phyloP scores from a whole-genome alignment of 53 echinoderm and acorn worm genomes.

The Stichopus horrens region DNA sequence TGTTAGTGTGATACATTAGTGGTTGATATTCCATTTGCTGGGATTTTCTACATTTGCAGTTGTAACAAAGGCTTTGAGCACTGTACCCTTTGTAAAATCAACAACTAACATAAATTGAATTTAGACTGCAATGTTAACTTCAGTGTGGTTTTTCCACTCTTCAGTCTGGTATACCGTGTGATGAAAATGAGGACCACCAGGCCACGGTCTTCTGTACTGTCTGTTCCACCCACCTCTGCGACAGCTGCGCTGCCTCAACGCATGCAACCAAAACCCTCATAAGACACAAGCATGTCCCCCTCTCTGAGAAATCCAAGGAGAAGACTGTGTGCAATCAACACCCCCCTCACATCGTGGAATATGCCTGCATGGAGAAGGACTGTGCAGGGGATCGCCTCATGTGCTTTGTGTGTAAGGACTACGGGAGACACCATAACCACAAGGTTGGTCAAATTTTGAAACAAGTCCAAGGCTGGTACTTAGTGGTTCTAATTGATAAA shows the following conservation, averaged over 20 bases:
- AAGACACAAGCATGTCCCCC: conserved; percentile 83
- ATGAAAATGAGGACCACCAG: conserved; percentile 79
- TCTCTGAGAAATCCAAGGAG: conserved; percentile 84
- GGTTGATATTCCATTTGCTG: too few species aligned
- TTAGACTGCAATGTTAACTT: too few species aligned
- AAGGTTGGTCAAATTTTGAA: conserved; percentile 60
- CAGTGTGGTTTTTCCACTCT: too few species aligned
- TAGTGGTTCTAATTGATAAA: neutral
- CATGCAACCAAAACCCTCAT: conserved; percentile 79
- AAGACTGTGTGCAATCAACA: conserved; percentile 69
- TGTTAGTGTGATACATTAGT: too few species aligned
- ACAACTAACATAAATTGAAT: too few species aligned
- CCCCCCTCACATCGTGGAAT: conserved; percentile 81
- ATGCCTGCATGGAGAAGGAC: conserved; percentile 75
- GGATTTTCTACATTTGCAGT: too few species aligned
- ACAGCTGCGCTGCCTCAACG: conserved; percentile 62
- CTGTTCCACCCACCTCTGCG: conserved; percentile 86
- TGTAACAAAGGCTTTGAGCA: too few species aligned
- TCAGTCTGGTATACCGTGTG: conserved; percentile 68
- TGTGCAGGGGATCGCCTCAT: conserved; percentile 75
- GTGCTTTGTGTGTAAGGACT: conserved; percentile 91
- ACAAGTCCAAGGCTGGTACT: neutral
- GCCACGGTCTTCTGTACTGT: conserved; percentile 88
- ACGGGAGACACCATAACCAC: conserved; percentile 78
- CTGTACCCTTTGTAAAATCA: too few species aligned